Conservation (phyloP, 2,888 invertebrate species). For the Phyto melanocephala region DNA sequence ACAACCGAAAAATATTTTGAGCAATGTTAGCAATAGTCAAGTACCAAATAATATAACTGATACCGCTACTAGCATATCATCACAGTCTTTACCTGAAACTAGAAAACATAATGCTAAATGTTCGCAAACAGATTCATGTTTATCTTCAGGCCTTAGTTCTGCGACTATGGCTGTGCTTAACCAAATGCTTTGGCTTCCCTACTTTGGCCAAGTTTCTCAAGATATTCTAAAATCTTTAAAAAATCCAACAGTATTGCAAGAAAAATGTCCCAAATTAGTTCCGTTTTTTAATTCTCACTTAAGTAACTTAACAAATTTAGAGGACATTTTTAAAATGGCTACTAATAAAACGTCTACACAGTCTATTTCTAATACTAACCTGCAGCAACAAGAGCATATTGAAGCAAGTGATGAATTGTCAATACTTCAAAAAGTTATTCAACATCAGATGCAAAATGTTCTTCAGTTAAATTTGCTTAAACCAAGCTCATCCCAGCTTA, state of each 20-base stretch:
- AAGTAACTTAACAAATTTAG: conserved; percentile 65
- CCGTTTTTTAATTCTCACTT: conserved; percentile 26
- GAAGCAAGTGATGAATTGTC: conserved; percentile 76
- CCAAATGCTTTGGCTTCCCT: conserved; percentile 88
- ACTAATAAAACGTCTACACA: conserved; percentile 13
- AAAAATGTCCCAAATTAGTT: conserved; percentile 27
- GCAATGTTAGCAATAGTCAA: not conserved
- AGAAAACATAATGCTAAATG: conserved; percentile 42
- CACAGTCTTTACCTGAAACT: not conserved
- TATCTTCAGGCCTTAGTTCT: conserved; percentile 84
- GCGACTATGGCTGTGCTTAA: conserved; percentile 85
- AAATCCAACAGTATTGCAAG: conserved; percentile 65
- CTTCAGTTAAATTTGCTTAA: conserved; percentile 71
- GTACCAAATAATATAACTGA: not conserved
- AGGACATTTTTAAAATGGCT: conserved; percentile 21
- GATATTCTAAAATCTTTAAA: conserved; percentile 79
- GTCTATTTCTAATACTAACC: not conserved
- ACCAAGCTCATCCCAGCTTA: conserved; percentile 70
- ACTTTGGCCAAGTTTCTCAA: conserved; percentile 79
- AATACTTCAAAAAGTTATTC: conserved; percentile 86
- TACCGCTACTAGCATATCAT: not conserved
- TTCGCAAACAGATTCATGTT: conserved; percentile 71
- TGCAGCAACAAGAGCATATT: conserved; percentile 11
- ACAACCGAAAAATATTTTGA: not conserved
- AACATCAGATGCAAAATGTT: conserved; percentile 79